A percentile compares a stretch with the other conserved stretches of the same genome.
phyloP scores from a whole-genome alignment of 2,113 vertebrate genomes.

The Hippopotamus amphibius region DNA sequence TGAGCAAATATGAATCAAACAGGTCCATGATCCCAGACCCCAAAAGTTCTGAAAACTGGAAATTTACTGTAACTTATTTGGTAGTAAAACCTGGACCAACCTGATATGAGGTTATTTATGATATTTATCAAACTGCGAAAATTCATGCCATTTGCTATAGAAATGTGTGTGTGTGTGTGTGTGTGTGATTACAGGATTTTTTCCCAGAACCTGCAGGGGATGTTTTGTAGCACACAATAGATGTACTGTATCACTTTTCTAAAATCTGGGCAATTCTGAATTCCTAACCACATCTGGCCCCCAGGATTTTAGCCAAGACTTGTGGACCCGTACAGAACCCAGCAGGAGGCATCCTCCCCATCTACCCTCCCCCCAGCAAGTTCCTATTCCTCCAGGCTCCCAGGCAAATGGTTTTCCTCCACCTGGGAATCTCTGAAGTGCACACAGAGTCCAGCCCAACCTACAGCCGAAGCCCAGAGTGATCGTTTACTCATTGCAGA shows the following conservation, averaged over 20 bases:
- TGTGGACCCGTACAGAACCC: too few relatives aligned
- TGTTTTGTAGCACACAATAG: background rate
- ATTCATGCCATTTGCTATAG: background rate
- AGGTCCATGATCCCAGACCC: background rate
- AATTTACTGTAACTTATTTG: background rate
- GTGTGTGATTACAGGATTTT: background rate
- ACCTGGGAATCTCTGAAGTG: background rate
- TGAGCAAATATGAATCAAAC: background rate
- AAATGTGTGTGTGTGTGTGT: background rate
- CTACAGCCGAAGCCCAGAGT: background rate
- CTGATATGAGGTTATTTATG: background rate
- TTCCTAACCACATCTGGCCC: background rate
- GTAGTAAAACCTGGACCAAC: background rate
- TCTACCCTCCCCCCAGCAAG: background rate
- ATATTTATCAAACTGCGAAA: background rate
- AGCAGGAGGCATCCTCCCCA: background rate
- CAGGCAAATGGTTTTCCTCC: background rate
- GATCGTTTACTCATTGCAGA: background rate
- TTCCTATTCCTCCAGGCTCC: background rate
- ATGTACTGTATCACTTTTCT: background rate
- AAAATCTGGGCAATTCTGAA: background rate
- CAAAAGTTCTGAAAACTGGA: background rate
- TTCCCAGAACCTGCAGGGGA: background rate
- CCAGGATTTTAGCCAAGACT: background rate
- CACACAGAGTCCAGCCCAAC: background rate